phyloP scores from a whole-genome alignment of 2,113 vertebrate genomes.

The Athene noctua region DNA sequence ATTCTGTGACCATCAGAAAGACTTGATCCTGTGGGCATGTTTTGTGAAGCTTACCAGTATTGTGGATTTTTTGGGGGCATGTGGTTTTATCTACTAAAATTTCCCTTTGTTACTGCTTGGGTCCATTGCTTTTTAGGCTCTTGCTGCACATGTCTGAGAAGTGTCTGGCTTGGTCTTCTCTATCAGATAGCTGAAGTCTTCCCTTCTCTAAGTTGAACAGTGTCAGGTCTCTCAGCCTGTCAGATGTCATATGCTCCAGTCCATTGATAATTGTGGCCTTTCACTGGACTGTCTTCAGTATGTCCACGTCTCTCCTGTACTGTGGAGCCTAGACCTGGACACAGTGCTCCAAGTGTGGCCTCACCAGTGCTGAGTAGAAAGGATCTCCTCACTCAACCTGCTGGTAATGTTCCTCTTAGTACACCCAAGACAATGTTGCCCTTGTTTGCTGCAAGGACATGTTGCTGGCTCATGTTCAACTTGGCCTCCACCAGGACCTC shows the following conservation, averaged over 20 bases:
- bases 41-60: neutral
- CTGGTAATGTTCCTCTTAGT: neutral
- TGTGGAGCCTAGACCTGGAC: neutral
- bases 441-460: neutral
- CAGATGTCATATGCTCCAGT: neutral
- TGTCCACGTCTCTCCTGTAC: neutral
- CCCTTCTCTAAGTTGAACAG: neutral
- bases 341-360: neutral
- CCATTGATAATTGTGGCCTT: neutral
- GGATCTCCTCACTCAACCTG: neutral
- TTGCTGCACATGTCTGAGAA: neutral
- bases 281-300: neutral
- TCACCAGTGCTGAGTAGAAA: neutral
- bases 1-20: neutral
- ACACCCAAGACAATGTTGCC: neutral
- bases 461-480: rapidly evolving
- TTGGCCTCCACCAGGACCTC: neutral
- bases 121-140: neutral
- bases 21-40: neutral
- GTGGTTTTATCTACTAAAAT: neutral
- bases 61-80: neutral
- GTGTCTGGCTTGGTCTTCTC: neutral
- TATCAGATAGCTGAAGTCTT: neutral
- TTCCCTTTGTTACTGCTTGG: neutral
- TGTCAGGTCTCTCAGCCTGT: neutral